Percentiles rank a stretch among this genome's conserved stretches.
phyloP scores from a whole-genome alignment of 2,797 vertebrate species.

The Cossypha niveicapilla region DNA sequence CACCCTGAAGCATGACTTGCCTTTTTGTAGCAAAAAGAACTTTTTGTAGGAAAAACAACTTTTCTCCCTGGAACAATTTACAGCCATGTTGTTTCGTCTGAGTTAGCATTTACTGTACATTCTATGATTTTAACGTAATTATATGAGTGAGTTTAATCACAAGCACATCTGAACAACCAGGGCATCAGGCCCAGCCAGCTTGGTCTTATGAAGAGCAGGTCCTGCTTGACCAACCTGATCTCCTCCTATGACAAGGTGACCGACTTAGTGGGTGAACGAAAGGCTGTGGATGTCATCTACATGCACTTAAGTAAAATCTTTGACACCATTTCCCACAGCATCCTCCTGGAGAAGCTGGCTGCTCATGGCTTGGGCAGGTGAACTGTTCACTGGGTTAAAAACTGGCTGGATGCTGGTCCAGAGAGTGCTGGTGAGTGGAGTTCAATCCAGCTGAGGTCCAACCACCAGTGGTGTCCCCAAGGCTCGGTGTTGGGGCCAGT shows the following conservation, averaged over 20 bases:
- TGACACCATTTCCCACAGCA: background rate
- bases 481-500: background rate
- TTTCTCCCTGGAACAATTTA: background rate
- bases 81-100: background rate
- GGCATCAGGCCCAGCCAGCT: background rate
- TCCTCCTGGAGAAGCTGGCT: background rate
- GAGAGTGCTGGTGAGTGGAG: background rate
- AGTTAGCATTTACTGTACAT: background rate
- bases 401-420: background rate
- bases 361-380: rapidly evolving
- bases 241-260: background rate
- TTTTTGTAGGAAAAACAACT: background rate
- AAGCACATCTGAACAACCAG: background rate
- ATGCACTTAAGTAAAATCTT: background rate
- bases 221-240: background rate
- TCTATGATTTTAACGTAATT: background rate
- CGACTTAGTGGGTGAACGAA: background rate
- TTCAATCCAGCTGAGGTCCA: rapidly evolving
- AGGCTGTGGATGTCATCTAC: background rate
- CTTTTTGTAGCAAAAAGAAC: background rate
- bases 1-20: background rate
- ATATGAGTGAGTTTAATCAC: background rate
- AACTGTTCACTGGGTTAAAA: background rate
- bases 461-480: background rate
- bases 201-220: background rate